phyloP scores from a whole-genome alignment of 2,888 invertebrate species.

The Melieria omissa region DNA sequence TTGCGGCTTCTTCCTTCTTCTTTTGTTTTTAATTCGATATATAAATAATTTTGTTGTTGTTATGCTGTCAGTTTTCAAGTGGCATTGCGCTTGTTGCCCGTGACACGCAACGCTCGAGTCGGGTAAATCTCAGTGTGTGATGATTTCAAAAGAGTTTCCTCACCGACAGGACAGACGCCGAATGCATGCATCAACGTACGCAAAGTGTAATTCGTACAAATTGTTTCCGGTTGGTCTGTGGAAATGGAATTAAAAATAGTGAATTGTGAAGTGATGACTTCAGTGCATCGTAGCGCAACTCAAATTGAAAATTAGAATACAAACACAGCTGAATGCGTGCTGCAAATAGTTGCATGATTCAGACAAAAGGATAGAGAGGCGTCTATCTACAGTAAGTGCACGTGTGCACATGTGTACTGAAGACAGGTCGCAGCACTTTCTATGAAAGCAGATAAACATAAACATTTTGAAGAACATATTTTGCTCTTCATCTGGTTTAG shows the following conservation, averaged over 20 bases:
- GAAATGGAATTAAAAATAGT: slow-evolving; percentile 3
- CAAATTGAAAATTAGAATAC: too few relatives aligned
- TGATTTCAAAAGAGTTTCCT: slow-evolving; percentile 30
- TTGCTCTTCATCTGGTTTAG: too few relatives aligned
- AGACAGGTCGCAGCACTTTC: too few relatives aligned
- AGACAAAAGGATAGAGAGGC: too few relatives aligned
- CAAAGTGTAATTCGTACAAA: slow-evolving; percentile 27
- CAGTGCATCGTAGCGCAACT: too few relatives aligned
- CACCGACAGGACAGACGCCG: background rate
- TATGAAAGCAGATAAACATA: too few relatives aligned
- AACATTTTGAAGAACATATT: too few relatives aligned
- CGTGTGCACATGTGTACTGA: too few relatives aligned
- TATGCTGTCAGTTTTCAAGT: slow-evolving; percentile 17
- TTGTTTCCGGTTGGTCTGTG: slow-evolving; percentile 28
- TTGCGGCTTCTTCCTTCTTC: background rate
- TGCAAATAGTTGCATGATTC: too few relatives aligned
- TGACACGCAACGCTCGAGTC: slow-evolving; percentile 22
- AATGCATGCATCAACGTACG: background rate
- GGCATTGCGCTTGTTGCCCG: slow-evolving; percentile 16
- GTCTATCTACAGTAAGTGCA: too few relatives aligned
- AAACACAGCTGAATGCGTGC: too few relatives aligned
- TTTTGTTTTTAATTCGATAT: background rate
- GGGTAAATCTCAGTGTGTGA: slow-evolving; percentile 31
- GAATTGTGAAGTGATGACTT: too few relatives aligned
- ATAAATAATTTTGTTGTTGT: background rate